Base-by-base conservation (phyloP, 2,888 invertebrate genomes). In the Sturmia bella region DNA sequence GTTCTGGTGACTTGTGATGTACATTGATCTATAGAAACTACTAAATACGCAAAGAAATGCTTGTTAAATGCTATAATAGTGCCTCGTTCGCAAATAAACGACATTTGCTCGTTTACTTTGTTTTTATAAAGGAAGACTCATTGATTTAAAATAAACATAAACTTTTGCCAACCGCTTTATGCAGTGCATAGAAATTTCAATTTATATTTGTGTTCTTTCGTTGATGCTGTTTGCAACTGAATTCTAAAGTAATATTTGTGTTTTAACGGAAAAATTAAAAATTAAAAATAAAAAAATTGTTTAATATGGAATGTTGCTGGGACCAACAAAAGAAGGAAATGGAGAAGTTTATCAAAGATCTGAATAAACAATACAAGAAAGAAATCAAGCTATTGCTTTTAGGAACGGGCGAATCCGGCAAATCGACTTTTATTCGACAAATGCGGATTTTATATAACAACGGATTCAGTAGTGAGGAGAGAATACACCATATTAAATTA, bases 371-470 rank as follows among this genome's bases (percentile, higher is more conserved):
- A 59, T 56, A 78, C 13, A 57, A 56, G 13, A 69, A 64, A 56
- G 78, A 82, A 41, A 75, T 78, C 3, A 82, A 78, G 57, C 66
- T 82, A 15, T 39, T 82, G 4, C 59, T 82, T 21, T 41, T 78
- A 9, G 82, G 82, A 5, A 78, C 74, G 37, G 82, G 78, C 0
- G 82, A 78, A 27, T 78, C 82, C 7, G 82, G 82, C 0, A 82
- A 82, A 64, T 78, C 82, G 4, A 82, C 82, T 24, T 82, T 82
- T 63, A 70, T 78, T 45, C 56, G 78, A 11, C 82, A 82, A 74
- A 82, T 82, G 82, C 63, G 69, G 9, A 82, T 82, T 54, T 4
- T 82, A 9, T 75, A 78, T 21, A 41, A 69, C 17, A 70, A 74
- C 24, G 82, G 82, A 4, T 82, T 48, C n/a, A 54, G 45, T 3